A percentile compares a stretch with the other conserved stretches of the same genome.
Conservation (phyloP, 2,797 vertebrate species). For the Manis crassicaudata region DNA sequence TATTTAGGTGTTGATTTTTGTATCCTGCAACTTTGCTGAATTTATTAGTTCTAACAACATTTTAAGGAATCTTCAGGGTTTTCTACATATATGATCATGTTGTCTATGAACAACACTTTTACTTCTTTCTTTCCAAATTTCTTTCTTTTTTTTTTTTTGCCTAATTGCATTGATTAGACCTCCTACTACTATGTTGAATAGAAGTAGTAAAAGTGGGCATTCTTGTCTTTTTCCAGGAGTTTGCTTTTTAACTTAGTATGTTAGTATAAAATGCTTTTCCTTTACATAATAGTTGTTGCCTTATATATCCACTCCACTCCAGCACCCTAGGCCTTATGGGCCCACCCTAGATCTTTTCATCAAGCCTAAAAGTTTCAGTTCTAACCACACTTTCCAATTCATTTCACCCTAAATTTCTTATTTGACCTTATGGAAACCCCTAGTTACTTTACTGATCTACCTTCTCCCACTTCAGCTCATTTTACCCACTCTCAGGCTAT, state of each 20-base stretch:
- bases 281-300: background rate
- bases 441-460: background rate
- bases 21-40: background rate
- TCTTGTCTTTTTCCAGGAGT: background rate
- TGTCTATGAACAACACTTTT: background rate
- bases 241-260: constrained; percentile 19
- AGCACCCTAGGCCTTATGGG: background rate
- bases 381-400: background rate
- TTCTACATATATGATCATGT: background rate
- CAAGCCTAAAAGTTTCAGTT: background rate
- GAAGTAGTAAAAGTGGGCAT: background rate
- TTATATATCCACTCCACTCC: background rate
- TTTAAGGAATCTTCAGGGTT: background rate
- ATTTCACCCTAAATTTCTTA: background rate
- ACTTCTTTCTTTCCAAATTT: background rate
- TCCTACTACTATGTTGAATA: background rate
- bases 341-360: background rate
- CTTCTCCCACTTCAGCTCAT: background rate
- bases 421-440: background rate
- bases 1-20: background rate
- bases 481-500: background rate
- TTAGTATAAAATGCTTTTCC: background rate
- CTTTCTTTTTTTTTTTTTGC: constrained; percentile 31
- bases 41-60: background rate
- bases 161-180: background rate